phyloP scores from a whole-genome alignment of 30 jellyfish, hydroid and myxozoan genomes.

The Hydra vulgaris region DNA sequence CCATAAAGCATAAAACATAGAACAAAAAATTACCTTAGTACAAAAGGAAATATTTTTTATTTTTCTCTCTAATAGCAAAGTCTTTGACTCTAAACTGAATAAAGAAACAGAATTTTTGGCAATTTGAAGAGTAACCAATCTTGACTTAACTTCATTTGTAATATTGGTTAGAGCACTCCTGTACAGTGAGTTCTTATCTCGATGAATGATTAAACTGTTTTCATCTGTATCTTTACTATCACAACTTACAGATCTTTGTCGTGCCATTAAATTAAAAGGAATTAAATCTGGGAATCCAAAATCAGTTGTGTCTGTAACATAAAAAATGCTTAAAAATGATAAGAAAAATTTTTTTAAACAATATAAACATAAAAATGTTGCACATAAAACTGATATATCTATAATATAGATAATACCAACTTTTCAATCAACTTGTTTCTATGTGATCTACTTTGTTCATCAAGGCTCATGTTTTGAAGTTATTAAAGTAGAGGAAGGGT shows the following conservation, averaged over 20 bases:
- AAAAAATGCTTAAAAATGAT: background rate
- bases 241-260: constrained; percentile 45
- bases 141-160: constrained; percentile 50
- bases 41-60: constrained; percentile 81
- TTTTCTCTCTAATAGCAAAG: constrained; percentile 65
- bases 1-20: background rate
- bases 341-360: too few relatives aligned
- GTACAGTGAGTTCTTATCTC: constrained; percentile 16
- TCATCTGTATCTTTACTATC: constrained; percentile 48
- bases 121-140: constrained; percentile 67
- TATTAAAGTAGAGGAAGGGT: too few relatives aligned
- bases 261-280: constrained; percentile 6
- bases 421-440: too few relatives aligned
- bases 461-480: too few relatives aligned
- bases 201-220: background rate
- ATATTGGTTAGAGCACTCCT: constrained; percentile 2
- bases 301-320: background rate
- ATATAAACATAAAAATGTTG: too few relatives aligned
- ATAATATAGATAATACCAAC: too few relatives aligned
- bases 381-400: too few relatives aligned
- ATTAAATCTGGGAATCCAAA: background rate
- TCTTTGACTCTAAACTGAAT: constrained; percentile 71
- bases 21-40: constrained; percentile 48
- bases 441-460: too few relatives aligned
- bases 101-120: constrained; percentile 72